Percentiles rank a stretch among this genome's conserved stretches.
Conservation (phyloP, 2,888 invertebrate species). For the Caenorhabditis doughertyi region DNA sequence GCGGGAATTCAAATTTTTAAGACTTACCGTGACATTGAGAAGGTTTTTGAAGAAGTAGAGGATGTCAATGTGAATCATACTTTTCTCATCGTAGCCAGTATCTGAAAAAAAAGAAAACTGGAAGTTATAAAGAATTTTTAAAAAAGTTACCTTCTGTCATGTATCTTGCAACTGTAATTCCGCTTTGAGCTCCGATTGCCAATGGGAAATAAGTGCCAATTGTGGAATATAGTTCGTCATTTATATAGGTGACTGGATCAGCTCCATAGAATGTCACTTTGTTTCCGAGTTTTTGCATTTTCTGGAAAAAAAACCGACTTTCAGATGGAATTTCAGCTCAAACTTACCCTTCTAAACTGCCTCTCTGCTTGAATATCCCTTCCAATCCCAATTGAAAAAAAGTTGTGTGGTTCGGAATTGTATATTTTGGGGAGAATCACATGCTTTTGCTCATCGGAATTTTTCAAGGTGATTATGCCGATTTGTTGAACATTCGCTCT, state of each 20-base stretch:
- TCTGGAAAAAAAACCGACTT: slow-evolving; percentile 21
- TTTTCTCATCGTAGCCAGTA: neutral
- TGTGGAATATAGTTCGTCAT: slow-evolving; percentile 5
- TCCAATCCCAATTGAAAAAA: slow-evolving; percentile 34
- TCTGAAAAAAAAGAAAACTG: neutral
- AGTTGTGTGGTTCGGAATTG: slow-evolving; percentile 22
- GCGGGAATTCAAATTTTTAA: neutral
- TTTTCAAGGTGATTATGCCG: slow-evolving; percentile 20
- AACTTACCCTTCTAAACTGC: slow-evolving; percentile 33
- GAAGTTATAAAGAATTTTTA: too few relatives aligned
- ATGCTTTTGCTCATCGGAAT: slow-evolving; percentile 24
- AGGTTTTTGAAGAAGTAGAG: slow-evolving; percentile 23
- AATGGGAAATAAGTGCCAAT: slow-evolving; percentile 25
- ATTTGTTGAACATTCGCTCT: neutral
- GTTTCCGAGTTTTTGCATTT: slow-evolving; percentile 35
- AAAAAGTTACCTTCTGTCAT: slow-evolving; percentile 6
- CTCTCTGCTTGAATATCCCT: slow-evolving; percentile 41
- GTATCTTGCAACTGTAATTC: slow-evolving; percentile 11
- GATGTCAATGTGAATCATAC: slow-evolving; percentile 14
- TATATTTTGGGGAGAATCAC: slow-evolving; percentile 27
- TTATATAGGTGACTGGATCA: slow-evolving; percentile 17
- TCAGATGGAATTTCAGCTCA: neutral
- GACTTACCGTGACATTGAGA: slow-evolving; percentile 5
- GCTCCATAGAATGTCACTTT: slow-evolving; percentile 42
- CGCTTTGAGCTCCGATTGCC: slow-evolving; percentile 12